Conservation (phyloP, 2,113 vertebrate species). For the Tachuris rubrigastra region DNA sequence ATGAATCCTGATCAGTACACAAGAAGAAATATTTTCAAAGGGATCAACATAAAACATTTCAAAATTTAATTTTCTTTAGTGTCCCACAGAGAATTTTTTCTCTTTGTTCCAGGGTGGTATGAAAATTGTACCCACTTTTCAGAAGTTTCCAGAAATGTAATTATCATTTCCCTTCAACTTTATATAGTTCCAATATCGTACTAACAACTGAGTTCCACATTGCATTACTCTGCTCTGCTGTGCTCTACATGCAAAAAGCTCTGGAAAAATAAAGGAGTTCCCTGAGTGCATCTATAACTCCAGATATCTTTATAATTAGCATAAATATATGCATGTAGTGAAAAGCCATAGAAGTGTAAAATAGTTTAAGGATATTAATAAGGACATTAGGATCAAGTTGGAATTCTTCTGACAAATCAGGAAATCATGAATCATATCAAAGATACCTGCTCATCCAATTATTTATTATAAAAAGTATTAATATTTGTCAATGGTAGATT, state of each 20-base stretch:
- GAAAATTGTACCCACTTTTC: background rate
- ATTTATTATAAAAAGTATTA: conserved; percentile 71
- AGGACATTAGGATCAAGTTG: background rate
- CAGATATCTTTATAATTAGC: background rate
- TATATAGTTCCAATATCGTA: background rate
- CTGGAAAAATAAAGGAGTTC: background rate
- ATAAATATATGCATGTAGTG: background rate
- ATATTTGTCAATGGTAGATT: background rate
- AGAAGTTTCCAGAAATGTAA: background rate
- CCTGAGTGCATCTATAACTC: background rate
- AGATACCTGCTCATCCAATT: conserved; percentile 76
- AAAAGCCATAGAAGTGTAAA: background rate
- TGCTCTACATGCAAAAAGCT: background rate
- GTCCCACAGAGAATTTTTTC: background rate
- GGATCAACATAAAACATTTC: background rate
- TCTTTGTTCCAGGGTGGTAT: background rate
- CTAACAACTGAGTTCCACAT: background rate
- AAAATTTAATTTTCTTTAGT: background rate
- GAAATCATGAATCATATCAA: conserved; percentile 64
- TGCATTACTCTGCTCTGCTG: background rate
- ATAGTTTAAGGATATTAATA: background rate
- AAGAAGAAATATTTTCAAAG: background rate
- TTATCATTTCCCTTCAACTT: background rate
- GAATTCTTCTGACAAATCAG: conserved; percentile 58
- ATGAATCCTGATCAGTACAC: background rate